Conservation (phyloP, 1,140 invertebrate genomes). For the Drosophila baimaii region DNA sequence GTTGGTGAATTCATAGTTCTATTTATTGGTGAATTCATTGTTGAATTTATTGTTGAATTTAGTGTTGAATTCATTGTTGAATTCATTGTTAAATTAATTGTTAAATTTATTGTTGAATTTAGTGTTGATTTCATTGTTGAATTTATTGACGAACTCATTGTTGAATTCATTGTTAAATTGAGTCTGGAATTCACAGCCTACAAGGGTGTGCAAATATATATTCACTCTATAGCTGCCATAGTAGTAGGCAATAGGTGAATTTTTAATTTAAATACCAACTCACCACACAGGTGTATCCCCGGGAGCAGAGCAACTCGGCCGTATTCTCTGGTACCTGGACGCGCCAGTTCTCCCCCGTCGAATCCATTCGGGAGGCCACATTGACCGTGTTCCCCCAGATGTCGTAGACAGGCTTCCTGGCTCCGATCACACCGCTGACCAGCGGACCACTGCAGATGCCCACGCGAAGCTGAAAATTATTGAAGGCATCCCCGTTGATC, state of each 20-base stretch:
- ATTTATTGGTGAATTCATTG: no score
- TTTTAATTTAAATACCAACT: constrained; percentile 10
- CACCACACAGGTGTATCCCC: constrained; percentile 83
- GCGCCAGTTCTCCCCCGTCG: constrained; percentile 93
- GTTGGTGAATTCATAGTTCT: neutral
- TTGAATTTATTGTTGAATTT: no score
- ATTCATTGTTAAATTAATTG: neutral
- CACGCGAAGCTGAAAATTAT: constrained; percentile 97
- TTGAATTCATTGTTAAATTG: no score
- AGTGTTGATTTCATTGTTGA: neutral
- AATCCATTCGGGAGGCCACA: constrained; percentile 97
- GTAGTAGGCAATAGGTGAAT: no score
- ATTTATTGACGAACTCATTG: no score
- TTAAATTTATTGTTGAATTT: neutral
- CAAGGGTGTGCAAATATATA: no score
- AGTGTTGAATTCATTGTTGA: no score
- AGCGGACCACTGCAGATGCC: constrained; percentile 97
- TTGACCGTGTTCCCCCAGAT: constrained; percentile 99
- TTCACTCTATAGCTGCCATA: no score
- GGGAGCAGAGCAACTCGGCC: constrained; percentile 86
- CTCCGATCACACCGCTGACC: constrained; percentile 98
- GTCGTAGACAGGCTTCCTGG: constrained; percentile 98
- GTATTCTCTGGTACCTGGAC: constrained; percentile 95
- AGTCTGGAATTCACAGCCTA: no score
- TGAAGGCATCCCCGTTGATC: constrained; percentile 98